Evolutionary conservation across 2,113 vertebrate species (phyloP).

Genomic region (Oxygymnocypris stewartii): DNA sequence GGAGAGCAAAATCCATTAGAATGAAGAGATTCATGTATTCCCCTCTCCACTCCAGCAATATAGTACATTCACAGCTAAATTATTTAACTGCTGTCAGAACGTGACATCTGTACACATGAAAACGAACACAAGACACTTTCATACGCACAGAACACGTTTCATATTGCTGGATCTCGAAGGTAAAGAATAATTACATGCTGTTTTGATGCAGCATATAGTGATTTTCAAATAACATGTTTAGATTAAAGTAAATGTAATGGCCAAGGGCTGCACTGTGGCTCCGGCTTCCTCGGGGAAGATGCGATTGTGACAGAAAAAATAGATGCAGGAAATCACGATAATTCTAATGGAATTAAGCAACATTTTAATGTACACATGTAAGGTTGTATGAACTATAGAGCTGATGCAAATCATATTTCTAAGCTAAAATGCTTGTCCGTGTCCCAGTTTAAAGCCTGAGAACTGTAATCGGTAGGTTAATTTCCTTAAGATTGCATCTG

Average conservation of each 20-base stretch:
- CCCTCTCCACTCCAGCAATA: neutral
- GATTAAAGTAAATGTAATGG: neutral
- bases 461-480: neutral
- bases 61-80: conserved; percentile 22
- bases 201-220: neutral
- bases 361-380: neutral
- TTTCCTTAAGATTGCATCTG: neutral
- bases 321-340: neutral
- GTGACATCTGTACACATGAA: neutral
- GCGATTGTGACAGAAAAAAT: neutral
- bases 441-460: no score
- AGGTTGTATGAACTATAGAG: neutral
- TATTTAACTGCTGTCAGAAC: conserved; percentile 16
- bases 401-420: neutral
- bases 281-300: neutral
- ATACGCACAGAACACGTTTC: neutral
- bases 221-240: neutral
- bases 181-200: conserved; percentile 1
- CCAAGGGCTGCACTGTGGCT: neutral
- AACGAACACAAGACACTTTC: neutral
- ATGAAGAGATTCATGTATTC: conserved; percentile 24
- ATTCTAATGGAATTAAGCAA: neutral
- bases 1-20: conserved; percentile 20
- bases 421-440: neutral
- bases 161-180: neutral